Percentiles rank a stretch among this genome's conserved stretches.
phyloP scores from a whole-genome alignment of 2,113 vertebrate genomes.

The Dasyurus viverrinus region DNA sequence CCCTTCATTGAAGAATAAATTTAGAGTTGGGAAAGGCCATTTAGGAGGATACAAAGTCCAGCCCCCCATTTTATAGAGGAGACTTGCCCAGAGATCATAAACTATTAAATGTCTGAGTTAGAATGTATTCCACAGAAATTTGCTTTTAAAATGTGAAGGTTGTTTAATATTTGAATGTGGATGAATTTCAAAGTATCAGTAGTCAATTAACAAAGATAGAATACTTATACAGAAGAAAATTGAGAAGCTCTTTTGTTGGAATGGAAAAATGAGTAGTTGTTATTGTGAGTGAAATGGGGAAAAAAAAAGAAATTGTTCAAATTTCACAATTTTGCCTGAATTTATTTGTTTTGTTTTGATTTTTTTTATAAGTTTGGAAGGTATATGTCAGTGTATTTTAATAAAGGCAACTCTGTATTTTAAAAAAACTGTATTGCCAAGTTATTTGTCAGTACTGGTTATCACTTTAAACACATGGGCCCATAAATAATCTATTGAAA shows the following conservation, averaged over 20 bases:
- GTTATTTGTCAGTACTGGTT: slow-evolving; percentile 28
- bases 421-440: slow-evolving; percentile 7
- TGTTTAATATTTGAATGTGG: background rate
- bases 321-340: background rate
- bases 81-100: background rate
- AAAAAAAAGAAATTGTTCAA: slow-evolving; percentile 25
- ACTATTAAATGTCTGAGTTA: background rate
- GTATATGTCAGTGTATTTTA: no score
- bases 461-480: background rate
- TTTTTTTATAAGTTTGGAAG: background rate
- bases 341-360: background rate
- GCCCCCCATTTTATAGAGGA: background rate
- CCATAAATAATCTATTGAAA: slow-evolving; percentile 44
- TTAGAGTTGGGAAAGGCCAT: background rate
- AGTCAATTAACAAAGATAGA: background rate
- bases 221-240: background rate
- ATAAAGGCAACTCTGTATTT: background rate
- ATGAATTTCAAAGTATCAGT: background rate
- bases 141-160: background rate
- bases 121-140: background rate
- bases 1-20: background rate
- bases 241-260: background rate
- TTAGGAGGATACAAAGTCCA: background rate
- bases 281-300: background rate
- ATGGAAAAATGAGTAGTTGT: background rate